A percentile compares a stretch with the other conserved stretches of the same genome.
Conservation (phyloP, 2,797 vertebrate species). For the Glossophaga mutica region DNA sequence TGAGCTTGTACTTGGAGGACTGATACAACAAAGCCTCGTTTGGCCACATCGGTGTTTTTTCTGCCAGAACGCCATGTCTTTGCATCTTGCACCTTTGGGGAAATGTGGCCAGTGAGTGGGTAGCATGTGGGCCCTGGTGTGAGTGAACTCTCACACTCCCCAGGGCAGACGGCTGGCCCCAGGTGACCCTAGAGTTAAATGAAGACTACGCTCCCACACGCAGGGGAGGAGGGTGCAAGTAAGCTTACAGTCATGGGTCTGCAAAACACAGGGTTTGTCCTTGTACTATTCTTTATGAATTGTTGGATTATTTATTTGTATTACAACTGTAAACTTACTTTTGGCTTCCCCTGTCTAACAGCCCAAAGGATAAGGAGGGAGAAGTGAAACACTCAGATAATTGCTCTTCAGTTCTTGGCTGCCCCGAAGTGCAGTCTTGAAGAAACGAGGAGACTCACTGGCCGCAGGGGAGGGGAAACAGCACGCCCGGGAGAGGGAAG, state of each 20-base stretch:
- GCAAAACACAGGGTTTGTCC: not conserved
- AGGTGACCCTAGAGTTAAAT: not conserved
- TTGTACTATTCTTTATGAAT: not conserved
- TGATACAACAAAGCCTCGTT: rapidly evolving
- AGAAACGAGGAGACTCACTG: not conserved
- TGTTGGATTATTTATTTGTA: not conserved
- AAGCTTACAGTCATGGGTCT: not conserved
- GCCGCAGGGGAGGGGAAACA: too few species aligned
- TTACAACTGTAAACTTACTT: not conserved
- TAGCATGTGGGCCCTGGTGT: not conserved
- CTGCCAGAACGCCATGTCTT: rapidly evolving
- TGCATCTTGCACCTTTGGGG: not conserved
- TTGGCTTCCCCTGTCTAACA: not conserved
- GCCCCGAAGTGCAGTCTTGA: too few species aligned
- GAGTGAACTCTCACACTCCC: not conserved
- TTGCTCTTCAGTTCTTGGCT: not conserved
- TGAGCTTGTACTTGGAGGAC: not conserved
- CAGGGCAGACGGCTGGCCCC: not conserved
- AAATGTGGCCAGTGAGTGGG: too few species aligned
- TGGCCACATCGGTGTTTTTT: rapidly evolving
- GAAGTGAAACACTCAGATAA: not conserved
- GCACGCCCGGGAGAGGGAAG: too few species aligned
- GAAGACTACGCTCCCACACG: too few species aligned
- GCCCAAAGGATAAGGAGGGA: not conserved
- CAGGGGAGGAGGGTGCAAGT: not conserved